Evolutionary conservation across 2,797 vertebrate species (phyloP), one percentile per base, ranked within the genome.

Genomic region (Hippoglossus hippoglossus): DNA sequence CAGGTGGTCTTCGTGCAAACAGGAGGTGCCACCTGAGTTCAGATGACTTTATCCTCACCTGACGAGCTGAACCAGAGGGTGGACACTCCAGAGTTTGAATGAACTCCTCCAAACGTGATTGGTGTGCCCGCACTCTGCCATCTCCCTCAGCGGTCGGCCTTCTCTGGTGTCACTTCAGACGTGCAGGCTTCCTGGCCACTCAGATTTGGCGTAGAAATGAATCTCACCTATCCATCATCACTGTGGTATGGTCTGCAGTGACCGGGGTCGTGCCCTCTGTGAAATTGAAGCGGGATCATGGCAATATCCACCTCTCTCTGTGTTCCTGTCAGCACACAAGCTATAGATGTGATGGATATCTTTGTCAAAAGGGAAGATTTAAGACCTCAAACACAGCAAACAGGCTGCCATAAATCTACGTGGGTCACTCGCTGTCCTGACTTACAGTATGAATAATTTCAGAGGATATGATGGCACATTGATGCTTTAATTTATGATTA

Each of bases 271-370:
- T 8, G 75, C 70, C 87, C 85, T 91, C 78, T 84, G 63, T 84
- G 88, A 92, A 93, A 92, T 91, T 93, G 91, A 90, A 89, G 87
- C 81, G 86, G 89, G 88, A 94, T 93, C 82, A 80, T 82, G 71
- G 82, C 90, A 86, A 87, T 87, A 87, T 88, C 82, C 72, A 73
- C 52, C 80, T 81, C 82, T 85, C 77, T 85, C 84, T 86, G 65
- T 79, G 80, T 78, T 81, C 69, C 87, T 87, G 89, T 90, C 88
- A 83, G 77, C 67, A 60, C 50, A 64, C 77, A 65, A 47, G 66
- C 53, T 77, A 62, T 65, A 81, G 69, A 83, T 68, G 55, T 92
- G 90, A 94, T 86, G 76, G 91, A 93, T 93, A 85, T 83, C 69
- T 90, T 86, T 90, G 89, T 92, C 85, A 89, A 63, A 80, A 67